phyloP scores from a whole-genome alignment of 2,888 invertebrate genomes.

The Gari tellinella region DNA sequence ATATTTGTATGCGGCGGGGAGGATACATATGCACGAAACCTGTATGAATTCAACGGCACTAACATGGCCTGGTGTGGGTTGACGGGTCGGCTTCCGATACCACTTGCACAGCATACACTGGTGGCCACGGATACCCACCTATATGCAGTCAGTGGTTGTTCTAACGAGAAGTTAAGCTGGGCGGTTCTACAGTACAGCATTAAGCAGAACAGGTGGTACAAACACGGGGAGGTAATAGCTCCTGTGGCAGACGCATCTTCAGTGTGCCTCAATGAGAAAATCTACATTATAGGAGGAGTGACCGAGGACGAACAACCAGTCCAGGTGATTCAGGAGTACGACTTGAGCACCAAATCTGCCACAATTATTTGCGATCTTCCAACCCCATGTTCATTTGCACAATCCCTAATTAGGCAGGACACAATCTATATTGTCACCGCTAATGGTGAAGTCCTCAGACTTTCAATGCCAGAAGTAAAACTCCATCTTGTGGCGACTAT shows the following conservation, averaged over 20 bases:
- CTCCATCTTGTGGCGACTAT: slow-evolving; percentile 5
- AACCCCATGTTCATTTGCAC: slow-evolving; percentile 32
- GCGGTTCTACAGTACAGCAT: slow-evolving; percentile 31
- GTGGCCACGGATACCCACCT: slow-evolving; percentile 25
- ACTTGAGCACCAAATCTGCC: slow-evolving; percentile 12
- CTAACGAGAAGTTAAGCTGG: too few species aligned
- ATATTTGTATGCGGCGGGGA: slow-evolving; percentile 5
- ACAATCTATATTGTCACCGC: slow-evolving; percentile 34
- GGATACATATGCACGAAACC: neutral
- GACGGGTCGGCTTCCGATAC: slow-evolving; percentile 1
- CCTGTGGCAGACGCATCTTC: slow-evolving; percentile 45
- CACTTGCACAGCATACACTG: slow-evolving; percentile 32
- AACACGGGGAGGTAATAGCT: slow-evolving; percentile 37
- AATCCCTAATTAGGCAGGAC: slow-evolving; percentile 21
- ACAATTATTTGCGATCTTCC: slow-evolving; percentile 36
- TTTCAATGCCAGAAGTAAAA: slow-evolving; percentile 6
- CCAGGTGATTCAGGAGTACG: slow-evolving; percentile 22
- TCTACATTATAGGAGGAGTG: slow-evolving; percentile 43
- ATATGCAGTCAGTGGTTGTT: slow-evolving; percentile 28
- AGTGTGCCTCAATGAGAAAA: slow-evolving; percentile 23
- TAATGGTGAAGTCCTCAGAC: slow-evolving; percentile 32
- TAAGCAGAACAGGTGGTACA: slow-evolving; percentile 26
- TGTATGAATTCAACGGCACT: slow-evolving; percentile 5
- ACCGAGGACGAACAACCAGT: slow-evolving; percentile 14
- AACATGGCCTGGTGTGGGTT: neutral